Evolutionary conservation across 2,888 invertebrate species (phyloP).

Genomic region (Pilophorus perplexus): DNA sequence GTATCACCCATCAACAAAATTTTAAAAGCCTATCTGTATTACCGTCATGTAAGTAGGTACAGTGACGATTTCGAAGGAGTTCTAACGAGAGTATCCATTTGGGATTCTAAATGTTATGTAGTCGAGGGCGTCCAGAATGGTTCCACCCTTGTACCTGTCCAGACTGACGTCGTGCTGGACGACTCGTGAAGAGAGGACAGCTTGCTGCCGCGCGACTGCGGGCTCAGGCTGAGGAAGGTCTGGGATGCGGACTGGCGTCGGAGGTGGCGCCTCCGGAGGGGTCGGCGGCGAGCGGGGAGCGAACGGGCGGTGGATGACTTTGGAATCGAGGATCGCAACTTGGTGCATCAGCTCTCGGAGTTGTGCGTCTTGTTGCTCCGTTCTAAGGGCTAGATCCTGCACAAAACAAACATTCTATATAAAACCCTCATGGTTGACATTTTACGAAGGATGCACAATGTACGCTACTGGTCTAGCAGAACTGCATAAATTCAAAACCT

Average conservation of each 20-base stretch:
- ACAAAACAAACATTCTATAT: background rate
- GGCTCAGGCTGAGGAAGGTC: background rate
- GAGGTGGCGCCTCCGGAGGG: background rate
- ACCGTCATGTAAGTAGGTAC: too few species aligned
- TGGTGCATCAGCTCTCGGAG: conserved; percentile 71
- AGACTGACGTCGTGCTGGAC: conserved; percentile 1
- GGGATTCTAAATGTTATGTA: conserved; percentile 38
- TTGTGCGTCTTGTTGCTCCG: conserved; percentile 75
- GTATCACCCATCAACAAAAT: conserved; percentile 15
- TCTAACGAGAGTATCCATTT: conserved; percentile 33
- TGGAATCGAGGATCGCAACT: conserved; percentile 58
- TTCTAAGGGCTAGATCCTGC: conserved; percentile 67
- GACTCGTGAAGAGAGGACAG: conserved; percentile 12
- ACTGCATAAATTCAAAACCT: too few species aligned
- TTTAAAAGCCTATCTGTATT: conserved; percentile 28
- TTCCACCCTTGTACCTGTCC: conserved; percentile 27
- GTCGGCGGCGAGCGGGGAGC: conserved; percentile 21
- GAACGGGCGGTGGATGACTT: conserved; percentile 44
- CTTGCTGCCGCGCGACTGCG: too few species aligned
- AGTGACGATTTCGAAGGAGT: background rate
- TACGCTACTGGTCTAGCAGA: too few species aligned
- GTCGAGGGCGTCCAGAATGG: conserved; percentile 35
- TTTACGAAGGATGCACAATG: too few species aligned
- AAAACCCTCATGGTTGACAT: too few species aligned
- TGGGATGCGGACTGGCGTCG: background rate